Evolutionary conservation across 1,140 invertebrate genomes (phyloP).

Genomic region (Drosophila paulistorum): DNA sequence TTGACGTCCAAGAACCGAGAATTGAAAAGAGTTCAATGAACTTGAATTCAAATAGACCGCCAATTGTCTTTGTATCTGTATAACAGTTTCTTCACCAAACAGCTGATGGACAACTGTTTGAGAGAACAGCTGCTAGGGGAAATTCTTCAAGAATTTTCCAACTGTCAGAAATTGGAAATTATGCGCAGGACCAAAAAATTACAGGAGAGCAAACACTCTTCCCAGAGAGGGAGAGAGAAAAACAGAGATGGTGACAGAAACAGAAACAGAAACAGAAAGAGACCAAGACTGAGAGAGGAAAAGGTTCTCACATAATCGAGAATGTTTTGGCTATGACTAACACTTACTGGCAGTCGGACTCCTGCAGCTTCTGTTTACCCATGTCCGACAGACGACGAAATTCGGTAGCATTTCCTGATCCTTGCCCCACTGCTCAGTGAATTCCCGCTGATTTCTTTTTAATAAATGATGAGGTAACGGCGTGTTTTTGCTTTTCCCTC

Average conservation of each 20-base stretch:
- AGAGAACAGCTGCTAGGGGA: neutral
- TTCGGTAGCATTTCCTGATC: neutral
- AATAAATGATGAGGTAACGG: neutral
- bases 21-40: constrained; percentile 48
- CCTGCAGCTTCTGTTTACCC: neutral
- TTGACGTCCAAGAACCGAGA: neutral
- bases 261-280: neutral
- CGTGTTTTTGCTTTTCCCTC: neutral
- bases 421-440: neutral
- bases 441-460: neutral
- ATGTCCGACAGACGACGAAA: neutral
- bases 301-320: neutral
- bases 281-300: neutral
- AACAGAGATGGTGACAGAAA: neutral
- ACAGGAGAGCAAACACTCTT: neutral
- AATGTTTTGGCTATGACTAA: constrained; percentile 13
- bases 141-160: neutral
- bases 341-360: neutral
- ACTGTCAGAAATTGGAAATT: neutral
- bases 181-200: neutral
- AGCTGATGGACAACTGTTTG: constrained; percentile 4
- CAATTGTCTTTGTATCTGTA: neutral
- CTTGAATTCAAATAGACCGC: constrained; percentile 31
- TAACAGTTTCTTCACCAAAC: neutral
- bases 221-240: neutral